Evolutionary conservation across 2,113 vertebrate species (phyloP).

Genomic region (Scopus umbretta): DNA sequence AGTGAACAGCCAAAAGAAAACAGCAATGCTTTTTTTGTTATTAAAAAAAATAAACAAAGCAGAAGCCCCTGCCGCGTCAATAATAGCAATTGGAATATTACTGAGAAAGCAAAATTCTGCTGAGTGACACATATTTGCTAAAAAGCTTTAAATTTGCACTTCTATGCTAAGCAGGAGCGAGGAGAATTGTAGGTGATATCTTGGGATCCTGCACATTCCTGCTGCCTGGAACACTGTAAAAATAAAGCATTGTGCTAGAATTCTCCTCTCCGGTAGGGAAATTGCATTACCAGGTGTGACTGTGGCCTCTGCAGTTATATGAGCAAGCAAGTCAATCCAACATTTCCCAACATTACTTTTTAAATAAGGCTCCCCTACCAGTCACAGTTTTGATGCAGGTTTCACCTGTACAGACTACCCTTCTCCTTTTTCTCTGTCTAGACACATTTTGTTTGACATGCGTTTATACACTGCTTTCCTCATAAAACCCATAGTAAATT

Average conservation of each 20-base stretch:
- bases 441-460: background rate
- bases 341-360: background rate
- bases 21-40: background rate
- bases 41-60: background rate
- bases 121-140: background rate
- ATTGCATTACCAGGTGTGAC: background rate
- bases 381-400: background rate
- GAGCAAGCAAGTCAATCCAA: background rate
- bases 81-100: background rate
- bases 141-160: background rate
- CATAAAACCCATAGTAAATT: background rate
- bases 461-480: background rate
- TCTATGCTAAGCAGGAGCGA: background rate
- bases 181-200: background rate
- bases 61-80: background rate
- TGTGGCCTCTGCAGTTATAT: background rate
- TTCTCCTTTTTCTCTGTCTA: background rate
- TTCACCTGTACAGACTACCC: background rate
- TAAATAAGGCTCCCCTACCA: background rate
- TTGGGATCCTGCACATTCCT: background rate
- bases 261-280: background rate
- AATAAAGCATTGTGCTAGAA: background rate
- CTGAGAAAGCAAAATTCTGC: background rate
- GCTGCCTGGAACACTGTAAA: background rate
- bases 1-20: background rate